Evolutionary conservation across 2,113 vertebrate genomes (phyloP), one percentile per base, ranked within the genome.

Genomic region (Toxotes chatareus): DNA sequence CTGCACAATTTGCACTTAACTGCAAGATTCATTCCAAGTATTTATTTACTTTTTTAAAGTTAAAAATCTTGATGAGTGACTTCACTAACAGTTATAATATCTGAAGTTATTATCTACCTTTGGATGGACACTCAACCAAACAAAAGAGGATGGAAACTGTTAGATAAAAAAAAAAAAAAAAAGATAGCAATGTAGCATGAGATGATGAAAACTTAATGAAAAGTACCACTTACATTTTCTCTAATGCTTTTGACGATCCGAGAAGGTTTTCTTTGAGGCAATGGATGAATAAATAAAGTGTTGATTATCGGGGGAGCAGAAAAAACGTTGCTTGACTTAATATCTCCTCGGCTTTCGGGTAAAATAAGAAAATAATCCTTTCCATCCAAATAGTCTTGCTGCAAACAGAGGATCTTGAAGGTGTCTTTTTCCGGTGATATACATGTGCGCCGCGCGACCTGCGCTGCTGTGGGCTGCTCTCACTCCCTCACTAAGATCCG

Each of bases 191-290:
- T 8, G 19, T 13, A 38, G 4, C 19, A 11, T 1, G 21, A 1
- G 21, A 14, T 7, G 31, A 56, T 27, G 27, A 27, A 27, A 27
- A 27, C 27, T 27, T 27, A 0, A 31, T 17, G 31, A 23, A 56
- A 17, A 6, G 19, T 8, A 21, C 1, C 23, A 90, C 90, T 90
- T 79, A 92, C 90, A 86, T 90, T 67, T 68, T 84, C 16, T 60
- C 14, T 42, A 27, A 0, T 27, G 2, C 14, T 62, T 42, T 1
- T 23, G 71, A 16, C 21, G 57, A 66, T 31, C 44, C 32, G 55
- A 16, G 73, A 59, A 27, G 12, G 17, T 34, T 40, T 31, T 7
- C 44, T 23, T n/a, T 38, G 14, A 49, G 62, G 32, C 14, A 62
- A 49, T 38, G 36, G 36, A 4, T 23, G 61, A 80, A 64, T 9